Evolutionary conservation across 2,797 vertebrate genomes (phyloP).

Genomic region (Numenius phaeopus): DNA sequence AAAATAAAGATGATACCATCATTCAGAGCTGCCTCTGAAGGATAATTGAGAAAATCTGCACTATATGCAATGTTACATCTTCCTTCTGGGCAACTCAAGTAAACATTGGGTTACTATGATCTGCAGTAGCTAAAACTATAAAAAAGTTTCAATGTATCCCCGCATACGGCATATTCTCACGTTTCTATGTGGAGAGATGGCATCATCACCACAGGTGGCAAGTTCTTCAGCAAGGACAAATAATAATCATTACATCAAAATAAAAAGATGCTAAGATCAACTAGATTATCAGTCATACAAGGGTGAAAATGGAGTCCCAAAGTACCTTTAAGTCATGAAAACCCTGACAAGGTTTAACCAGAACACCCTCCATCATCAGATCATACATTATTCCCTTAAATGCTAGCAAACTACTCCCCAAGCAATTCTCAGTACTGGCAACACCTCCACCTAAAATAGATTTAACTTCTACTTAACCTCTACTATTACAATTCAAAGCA

Average conservation of each 20-base stretch:
- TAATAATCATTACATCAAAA: neutral
- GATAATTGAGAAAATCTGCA: neutral
- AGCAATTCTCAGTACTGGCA: neutral
- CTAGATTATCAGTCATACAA: neutral
- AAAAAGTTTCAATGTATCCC: neutral
- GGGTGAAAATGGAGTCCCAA: neutral
- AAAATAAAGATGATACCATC: neutral
- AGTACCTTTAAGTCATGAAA: neutral
- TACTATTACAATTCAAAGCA: neutral
- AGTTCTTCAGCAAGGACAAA: neutral
- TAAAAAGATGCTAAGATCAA: neutral
- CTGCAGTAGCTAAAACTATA: neutral
- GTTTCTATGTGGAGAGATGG: neutral
- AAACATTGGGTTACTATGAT: neutral
- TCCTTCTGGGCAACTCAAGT: neutral
- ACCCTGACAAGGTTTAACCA: neutral
- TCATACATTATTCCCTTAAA: conserved; percentile 21
- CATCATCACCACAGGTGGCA: neutral
- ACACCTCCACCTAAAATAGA: neutral
- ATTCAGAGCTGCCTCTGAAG: neutral
- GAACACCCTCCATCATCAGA: neutral
- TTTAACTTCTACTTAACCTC: conserved; percentile 40
- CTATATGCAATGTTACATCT: neutral
- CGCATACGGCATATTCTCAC: neutral
- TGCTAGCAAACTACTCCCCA: neutral